Conservation (phyloP, 2,113 vertebrate species). For the Rattus norvegicus region DNA sequence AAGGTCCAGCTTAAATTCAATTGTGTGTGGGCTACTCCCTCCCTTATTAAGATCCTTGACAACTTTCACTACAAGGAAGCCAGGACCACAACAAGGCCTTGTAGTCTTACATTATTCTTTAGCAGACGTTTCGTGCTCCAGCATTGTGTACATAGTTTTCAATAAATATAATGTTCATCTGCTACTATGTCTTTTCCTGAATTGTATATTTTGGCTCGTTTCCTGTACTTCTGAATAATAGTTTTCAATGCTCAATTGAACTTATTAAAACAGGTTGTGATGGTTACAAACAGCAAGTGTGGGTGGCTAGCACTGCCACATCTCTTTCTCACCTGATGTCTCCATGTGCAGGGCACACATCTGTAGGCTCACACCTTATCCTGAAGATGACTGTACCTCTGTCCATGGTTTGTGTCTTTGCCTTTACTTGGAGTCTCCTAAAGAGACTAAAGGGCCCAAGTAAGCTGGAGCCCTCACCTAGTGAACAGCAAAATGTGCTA, state of each 20-base stretch:
- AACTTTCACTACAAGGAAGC: background rate
- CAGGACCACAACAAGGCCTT: background rate
- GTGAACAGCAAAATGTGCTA: background rate
- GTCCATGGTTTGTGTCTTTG: background rate
- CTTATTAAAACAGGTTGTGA: background rate
- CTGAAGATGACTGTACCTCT: background rate
- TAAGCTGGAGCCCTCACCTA: too few relatives aligned
- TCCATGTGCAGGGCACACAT: background rate
- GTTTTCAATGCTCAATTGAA: background rate
- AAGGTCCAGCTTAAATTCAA: background rate
- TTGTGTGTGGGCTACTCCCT: background rate
- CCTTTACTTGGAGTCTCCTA: background rate
- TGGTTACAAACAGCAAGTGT: background rate
- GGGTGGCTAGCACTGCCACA: background rate
- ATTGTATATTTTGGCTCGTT: background rate
- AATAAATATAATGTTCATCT: background rate
- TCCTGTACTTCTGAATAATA: background rate
- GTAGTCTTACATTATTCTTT: background rate
- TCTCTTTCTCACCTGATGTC: background rate
- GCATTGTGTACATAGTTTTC: background rate
- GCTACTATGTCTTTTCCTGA: background rate
- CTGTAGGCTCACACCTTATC: background rate
- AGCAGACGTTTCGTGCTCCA: background rate
- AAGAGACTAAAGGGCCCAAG: background rate
- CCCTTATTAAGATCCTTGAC: background rate